A percentile compares a stretch with the other conserved stretches of the same genome.
Evolutionary conservation across 2,113 vertebrate species (phyloP).

Genomic region (Elaphurus davidianus): DNA sequence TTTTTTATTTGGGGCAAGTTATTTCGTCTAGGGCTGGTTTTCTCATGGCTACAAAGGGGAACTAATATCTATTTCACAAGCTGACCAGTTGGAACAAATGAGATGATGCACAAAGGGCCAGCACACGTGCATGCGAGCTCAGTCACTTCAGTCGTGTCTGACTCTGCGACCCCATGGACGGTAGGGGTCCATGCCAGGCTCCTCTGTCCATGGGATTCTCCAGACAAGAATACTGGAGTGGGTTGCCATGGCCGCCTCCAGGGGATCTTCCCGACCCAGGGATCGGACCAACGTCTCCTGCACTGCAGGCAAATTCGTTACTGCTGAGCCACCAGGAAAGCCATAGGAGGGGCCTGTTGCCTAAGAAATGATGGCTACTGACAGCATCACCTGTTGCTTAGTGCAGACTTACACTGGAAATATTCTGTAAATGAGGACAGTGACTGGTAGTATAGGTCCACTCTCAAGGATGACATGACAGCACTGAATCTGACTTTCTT

Average conservation of each 20-base stretch:
- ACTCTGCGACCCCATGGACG: background rate
- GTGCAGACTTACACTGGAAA: background rate
- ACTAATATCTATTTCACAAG: background rate
- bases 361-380: background rate
- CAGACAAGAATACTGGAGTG: background rate
- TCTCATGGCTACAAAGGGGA: background rate
- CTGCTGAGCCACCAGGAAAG: background rate
- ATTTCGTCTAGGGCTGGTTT: background rate
- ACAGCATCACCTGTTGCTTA: background rate
- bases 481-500: background rate
- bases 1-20: background rate
- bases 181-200: accelerated
- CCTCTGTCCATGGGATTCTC: background rate
- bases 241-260: background rate
- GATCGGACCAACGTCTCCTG: accelerated
- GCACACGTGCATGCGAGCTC: background rate
- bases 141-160: background rate
- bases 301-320: background rate
- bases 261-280: background rate
- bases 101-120: background rate
- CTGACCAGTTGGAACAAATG: background rate
- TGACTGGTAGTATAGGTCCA: background rate
- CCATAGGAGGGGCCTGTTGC: background rate
- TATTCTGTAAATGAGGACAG: background rate
- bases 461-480: background rate